Evolutionary conservation across 2,888 invertebrate genomes (phyloP).

Genomic region (Zeuzera pyrina): DNA sequence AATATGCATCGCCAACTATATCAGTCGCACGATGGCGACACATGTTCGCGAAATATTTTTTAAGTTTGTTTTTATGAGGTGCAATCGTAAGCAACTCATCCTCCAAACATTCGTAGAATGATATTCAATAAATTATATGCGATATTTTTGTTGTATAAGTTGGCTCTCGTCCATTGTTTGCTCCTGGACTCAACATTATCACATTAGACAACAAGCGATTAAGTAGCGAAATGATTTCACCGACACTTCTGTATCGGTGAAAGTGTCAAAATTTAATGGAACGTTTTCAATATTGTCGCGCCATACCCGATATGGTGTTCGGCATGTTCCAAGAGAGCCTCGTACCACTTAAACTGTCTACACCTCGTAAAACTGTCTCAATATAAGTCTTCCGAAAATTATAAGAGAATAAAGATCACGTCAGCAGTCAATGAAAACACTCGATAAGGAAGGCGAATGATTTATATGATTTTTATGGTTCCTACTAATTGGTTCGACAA

Average conservation of each 20-base stretch:
- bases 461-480: slow-evolving; percentile 59
- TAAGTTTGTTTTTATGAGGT: slow-evolving; percentile 64
- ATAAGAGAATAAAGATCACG: slow-evolving; percentile 40
- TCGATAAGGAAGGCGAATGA: slow-evolving; percentile 54
- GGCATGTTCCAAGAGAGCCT: slow-evolving; percentile 23
- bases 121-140: slow-evolving; percentile 63
- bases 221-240: slow-evolving; percentile 24
- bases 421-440: slow-evolving; percentile 32
- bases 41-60: slow-evolving; percentile 47
- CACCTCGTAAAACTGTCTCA: slow-evolving; percentile 58
- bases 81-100: slow-evolving; percentile 57
- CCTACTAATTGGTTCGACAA: slow-evolving; percentile 62
- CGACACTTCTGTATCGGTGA: slow-evolving; percentile 17
- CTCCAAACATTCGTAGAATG: slow-evolving; percentile 56
- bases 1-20: slow-evolving; percentile 42
- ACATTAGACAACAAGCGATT: slow-evolving; percentile 31
- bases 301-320: slow-evolving; percentile 32
- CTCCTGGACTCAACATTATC: slow-evolving; percentile 40
- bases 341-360: slow-evolving; percentile 45
- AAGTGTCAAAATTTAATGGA: slow-evolving; percentile 12
- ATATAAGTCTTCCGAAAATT: slow-evolving; percentile 43
- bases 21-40: slow-evolving; percentile 32
- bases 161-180: slow-evolving; percentile 59
- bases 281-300: slow-evolving; percentile 12
- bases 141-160: slow-evolving; percentile 63